phyloP scores from a whole-genome alignment of 1,140 invertebrate genomes.

The Solenopsis fugax region DNA sequence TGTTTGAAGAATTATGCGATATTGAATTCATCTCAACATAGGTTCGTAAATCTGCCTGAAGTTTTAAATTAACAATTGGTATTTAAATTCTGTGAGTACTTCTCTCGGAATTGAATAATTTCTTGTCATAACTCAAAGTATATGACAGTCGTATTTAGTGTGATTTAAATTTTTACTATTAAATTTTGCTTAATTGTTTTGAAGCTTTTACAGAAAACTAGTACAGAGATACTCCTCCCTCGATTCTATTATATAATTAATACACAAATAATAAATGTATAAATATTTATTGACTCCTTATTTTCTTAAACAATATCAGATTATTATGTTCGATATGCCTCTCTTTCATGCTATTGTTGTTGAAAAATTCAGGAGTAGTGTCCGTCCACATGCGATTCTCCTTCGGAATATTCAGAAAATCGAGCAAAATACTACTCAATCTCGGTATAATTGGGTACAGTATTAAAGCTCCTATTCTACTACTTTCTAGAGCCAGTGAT shows the following conservation, averaged over 20 bases:
- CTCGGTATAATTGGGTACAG: constrained; percentile 95
- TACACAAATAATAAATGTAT: background rate
- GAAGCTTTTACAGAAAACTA: background rate
- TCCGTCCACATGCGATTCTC: constrained; percentile 87
- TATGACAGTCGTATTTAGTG: background rate
- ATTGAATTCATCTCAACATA: no score
- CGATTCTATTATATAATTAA: background rate
- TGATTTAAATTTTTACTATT: background rate
- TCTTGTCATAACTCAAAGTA: background rate
- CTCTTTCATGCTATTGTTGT: background rate
- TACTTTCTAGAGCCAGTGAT: constrained; percentile 93
- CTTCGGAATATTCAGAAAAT: constrained; percentile 89
- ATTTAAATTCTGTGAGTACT: background rate
- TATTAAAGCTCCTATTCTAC: constrained; percentile 92
- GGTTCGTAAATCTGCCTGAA: background rate
- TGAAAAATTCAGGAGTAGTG: constrained; percentile 74
- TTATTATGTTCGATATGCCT: constrained; percentile 49
- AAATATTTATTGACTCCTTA: constrained; percentile 64
- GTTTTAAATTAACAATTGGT: background rate
- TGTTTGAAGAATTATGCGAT: no score
- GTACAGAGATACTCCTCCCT: background rate
- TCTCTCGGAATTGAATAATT: background rate
- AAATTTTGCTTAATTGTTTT: background rate
- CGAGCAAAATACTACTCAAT: constrained; percentile 88
- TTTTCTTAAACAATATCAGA: constrained; percentile 74